These are phyloP conservation scores for Chroicocephalus ridibundus DNA, from an alignment of 2,113 vertebrate genomes.

Conservation along the genomic window DNA sequence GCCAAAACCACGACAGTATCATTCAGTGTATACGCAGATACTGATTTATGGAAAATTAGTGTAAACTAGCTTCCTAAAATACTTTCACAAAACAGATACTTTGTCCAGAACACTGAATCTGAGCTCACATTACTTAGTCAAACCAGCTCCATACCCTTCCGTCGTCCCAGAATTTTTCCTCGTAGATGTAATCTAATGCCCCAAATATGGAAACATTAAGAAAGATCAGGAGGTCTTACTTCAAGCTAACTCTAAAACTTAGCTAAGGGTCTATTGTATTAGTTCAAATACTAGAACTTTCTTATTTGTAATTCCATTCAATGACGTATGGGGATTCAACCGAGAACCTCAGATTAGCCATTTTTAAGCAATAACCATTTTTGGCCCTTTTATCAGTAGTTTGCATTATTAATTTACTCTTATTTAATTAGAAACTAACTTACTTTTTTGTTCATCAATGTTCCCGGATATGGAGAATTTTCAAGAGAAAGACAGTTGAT, in stretches of 20 bases:
- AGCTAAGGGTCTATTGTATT: background rate
- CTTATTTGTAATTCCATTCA: background rate
- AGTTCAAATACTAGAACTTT: background rate
- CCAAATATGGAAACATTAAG: background rate
- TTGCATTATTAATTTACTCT: background rate
- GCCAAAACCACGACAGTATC: no score
- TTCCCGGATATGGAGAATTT: background rate
- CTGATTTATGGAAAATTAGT: background rate
- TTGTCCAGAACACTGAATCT: background rate
- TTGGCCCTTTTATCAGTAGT: background rate
- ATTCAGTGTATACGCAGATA: background rate
- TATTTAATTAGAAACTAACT: background rate
- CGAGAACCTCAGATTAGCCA: background rate
- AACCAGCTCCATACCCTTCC: background rate
- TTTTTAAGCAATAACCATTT: background rate
- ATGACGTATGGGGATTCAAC: background rate
- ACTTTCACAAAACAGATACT: background rate
- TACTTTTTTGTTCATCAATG: background rate
- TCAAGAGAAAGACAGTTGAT: background rate
- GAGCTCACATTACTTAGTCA: background rate
- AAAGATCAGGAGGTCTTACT: background rate
- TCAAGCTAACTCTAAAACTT: background rate
- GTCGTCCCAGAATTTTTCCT: background rate
- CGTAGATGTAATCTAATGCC: background rate
- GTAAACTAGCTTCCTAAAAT: background rate